Evolutionary conservation across 2,797 vertebrate species (phyloP).

Genomic region (Cirrhinus molitorella): DNA sequence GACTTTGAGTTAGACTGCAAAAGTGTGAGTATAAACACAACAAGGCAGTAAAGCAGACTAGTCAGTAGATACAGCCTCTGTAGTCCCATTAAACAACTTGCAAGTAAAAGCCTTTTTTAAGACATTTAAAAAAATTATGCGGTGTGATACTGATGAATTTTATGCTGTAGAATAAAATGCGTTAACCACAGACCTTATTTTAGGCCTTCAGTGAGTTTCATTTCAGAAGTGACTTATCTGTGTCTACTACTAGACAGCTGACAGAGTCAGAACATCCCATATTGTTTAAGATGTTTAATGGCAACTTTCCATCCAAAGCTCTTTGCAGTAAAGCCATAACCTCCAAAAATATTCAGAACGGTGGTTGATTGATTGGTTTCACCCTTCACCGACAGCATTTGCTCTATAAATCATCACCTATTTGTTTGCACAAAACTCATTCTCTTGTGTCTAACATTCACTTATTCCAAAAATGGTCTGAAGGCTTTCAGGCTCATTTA

Average conservation of each 20-base stretch:
- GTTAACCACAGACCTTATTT: too few species aligned
- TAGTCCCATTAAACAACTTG: too few species aligned
- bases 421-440: not conserved
- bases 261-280: not conserved
- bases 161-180: too few species aligned
- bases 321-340: not conserved
- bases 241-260: not conserved
- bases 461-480: conserved; percentile 17
- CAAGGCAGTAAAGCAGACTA: too few species aligned
- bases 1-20: too few species aligned
- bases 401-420: too few species aligned
- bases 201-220: too few species aligned
- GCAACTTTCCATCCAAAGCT: not conserved
- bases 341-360: not conserved
- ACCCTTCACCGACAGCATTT: not conserved
- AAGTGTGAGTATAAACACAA: too few species aligned
- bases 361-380: not conserved
- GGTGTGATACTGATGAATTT: too few species aligned
- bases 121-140: too few species aligned
- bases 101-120: too few species aligned
- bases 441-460: not conserved
- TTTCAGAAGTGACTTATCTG: not conserved
- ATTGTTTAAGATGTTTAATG: not conserved
- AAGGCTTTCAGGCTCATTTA: conserved; percentile 47
- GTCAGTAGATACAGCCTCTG: too few species aligned